Base-by-base conservation (phyloP, 1,140 invertebrate genomes). In the Drosophila truncata region DNA sequence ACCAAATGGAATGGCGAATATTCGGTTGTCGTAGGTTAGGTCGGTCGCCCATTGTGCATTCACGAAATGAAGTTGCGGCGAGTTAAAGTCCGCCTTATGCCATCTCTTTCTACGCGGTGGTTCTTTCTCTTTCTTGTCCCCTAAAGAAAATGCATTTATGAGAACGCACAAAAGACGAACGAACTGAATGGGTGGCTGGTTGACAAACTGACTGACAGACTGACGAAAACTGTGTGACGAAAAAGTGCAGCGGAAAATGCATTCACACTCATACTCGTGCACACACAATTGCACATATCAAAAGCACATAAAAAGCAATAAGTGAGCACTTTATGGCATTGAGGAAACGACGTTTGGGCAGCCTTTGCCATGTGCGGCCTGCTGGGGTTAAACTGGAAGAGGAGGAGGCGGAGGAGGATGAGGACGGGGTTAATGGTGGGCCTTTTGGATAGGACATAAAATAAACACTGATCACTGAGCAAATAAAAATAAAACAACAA, bases 11-110 rank as follows among this genome's bases (percentile, higher is more conserved):
- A 90, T 90, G 85, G 84, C 85, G 86, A 90, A 90, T 87, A 87
- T 87, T 90, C 81, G 85, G 85, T 90, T 90, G 85, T 90, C 85
- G 85, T 90, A 90, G 85, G 85, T 90, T 90, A 90, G 85, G 67
- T 69, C 69, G 23, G 13, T 71, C 41, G 69, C 80, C 72, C 84
- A 88, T 91, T 91, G 85, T 83, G 85, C 77, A 88, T 84, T 80
- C 84, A 88, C 80, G 62, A 88, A 88, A 88, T 88, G 69, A 84
- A 81, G 78, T 87, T 87, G 84, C 76, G 85, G 84, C 80, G 84
- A 88, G 84, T 75, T 84, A 88, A 88, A 78, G 84, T 69, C 87
- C 63, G 65, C 76, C 76, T 47, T 71, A 52, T 60, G 55, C 57
- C 39, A 35, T 49, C 62, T 69, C 64, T 42, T 39, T 39, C 37